Evolutionary conservation across 2,888 invertebrate species (phyloP).

Genomic region (Anthoptus insignis): DNA sequence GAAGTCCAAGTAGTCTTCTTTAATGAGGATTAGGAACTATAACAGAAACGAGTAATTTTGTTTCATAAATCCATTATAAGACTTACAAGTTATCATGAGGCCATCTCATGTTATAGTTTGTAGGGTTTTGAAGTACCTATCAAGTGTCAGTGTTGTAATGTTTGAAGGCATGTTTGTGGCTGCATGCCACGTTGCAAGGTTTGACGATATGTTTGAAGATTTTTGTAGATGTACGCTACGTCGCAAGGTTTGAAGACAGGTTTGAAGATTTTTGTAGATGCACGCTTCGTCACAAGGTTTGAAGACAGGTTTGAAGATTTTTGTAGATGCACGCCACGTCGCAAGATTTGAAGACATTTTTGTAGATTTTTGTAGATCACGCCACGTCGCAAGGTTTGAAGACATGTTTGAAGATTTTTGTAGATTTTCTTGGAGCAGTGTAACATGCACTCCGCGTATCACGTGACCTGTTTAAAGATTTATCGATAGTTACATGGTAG

Average conservation of each 20-base stretch:
- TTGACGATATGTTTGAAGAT: background rate
- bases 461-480: background rate
- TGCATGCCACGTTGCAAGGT: background rate
- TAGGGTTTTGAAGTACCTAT: background rate
- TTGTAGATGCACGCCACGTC: background rate
- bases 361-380: background rate
- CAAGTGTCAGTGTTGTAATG: background rate
- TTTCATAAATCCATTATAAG: no score
- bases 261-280: constrained; percentile 1
- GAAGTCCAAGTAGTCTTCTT: background rate
- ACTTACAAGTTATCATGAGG: no score
- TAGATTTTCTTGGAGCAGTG: background rate
- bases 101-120: background rate
- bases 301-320: background rate
- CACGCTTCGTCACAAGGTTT: background rate
- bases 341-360: background rate
- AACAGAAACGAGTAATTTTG: background rate
- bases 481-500: background rate
- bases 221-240: background rate
- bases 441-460: background rate
- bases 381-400: background rate
- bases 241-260: background rate
- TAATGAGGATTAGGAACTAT: background rate
- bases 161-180: no score
- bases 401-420: background rate